Conservation (phyloP, 2,797 vertebrate genomes). For the Galaxias olidus region DNA sequence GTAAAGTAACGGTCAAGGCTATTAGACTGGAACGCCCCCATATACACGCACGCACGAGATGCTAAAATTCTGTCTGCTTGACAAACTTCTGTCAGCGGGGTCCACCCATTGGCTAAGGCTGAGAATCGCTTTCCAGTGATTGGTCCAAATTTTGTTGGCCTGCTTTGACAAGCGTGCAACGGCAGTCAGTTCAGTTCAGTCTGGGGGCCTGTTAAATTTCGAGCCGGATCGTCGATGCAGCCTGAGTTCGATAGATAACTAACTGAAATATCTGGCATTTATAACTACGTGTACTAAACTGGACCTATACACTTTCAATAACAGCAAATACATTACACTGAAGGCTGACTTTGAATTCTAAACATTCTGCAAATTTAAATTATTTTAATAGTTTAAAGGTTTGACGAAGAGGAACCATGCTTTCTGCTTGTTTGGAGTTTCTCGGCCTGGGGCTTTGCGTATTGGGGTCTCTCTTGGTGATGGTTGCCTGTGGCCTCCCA, state of each 20-base stretch:
- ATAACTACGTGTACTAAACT: neutral
- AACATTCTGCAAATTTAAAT: too few species aligned
- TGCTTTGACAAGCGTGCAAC: constrained; percentile 7
- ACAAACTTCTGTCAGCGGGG: constrained; percentile 17
- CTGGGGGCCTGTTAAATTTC: constrained; percentile 21
- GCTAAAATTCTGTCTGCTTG: constrained; percentile 9
- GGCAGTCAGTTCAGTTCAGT: neutral
- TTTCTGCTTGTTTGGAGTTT: constrained; percentile 82
- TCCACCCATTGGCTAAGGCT: constrained; percentile 43
- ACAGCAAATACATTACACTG: neutral
- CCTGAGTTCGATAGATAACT: too few species aligned
- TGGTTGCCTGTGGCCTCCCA: constrained; percentile 87
- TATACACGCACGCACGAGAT: neutral
- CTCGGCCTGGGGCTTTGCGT: constrained; percentile 82
- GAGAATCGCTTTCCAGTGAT: constrained; percentile 38
- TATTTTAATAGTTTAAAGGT: neutral
- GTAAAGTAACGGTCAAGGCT: too few species aligned
- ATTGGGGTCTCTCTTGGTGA: constrained; percentile 84
- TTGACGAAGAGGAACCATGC: constrained; percentile 63
- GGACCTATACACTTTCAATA: neutral
- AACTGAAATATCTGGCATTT: neutral
- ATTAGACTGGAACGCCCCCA: neutral
- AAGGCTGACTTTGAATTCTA: too few species aligned
- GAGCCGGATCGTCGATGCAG: too few species aligned
- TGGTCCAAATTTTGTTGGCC: constrained; percentile 43